Base-by-base conservation (phyloP, 2,888 invertebrate species). In the Ditula angustiorana region DNA sequence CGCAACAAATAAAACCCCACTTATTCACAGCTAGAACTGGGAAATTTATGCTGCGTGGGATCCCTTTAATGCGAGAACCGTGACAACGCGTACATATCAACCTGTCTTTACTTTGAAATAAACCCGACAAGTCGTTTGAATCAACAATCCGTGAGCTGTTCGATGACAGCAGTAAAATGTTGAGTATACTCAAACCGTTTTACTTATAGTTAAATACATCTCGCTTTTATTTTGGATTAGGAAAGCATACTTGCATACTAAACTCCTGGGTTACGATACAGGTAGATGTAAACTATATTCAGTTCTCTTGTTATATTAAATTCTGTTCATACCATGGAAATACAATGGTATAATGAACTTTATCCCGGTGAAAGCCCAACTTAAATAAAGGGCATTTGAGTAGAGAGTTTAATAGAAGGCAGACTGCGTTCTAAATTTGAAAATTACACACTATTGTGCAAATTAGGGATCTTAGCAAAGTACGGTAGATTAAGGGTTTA, bases 1-100 rank as follows among this genome's bases (percentile, higher is more conserved):
- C 86, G 85, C 77, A 85, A 89, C 89, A 90, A 91, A 89, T 88
- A 89, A 88, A 90, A 87, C 78, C 86, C 86, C 86, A 88, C 89
- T 91, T 91, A 88, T 91, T 89, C 86, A 81, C 82, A 84, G 87
- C 88, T 88, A 85, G 82, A 69, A 83, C 81, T 81, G 79, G 82
- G 72, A 89, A 91, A 91, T 91, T 90, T 90, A 90, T 91, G 86
- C 90, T 74, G 83, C 83, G 83, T 85, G 82, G 86, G 86, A 88
- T 88, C 88, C 86, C 85, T 86, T 83, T 90, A 91, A 91, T 91
- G 84, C 90, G 78, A 70, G 71, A 78, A 74, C 82, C 91, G 91
- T 90, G 91, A 86, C 91, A 79, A 72, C 84, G 91, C 90, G 88
- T 91, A 88, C 86, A 79, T 85, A 88, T 85, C 83, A 86, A 85